Evolutionary conservation across 2,888 invertebrate genomes (phyloP).

Genomic region (Drosophila paracracens): DNA sequence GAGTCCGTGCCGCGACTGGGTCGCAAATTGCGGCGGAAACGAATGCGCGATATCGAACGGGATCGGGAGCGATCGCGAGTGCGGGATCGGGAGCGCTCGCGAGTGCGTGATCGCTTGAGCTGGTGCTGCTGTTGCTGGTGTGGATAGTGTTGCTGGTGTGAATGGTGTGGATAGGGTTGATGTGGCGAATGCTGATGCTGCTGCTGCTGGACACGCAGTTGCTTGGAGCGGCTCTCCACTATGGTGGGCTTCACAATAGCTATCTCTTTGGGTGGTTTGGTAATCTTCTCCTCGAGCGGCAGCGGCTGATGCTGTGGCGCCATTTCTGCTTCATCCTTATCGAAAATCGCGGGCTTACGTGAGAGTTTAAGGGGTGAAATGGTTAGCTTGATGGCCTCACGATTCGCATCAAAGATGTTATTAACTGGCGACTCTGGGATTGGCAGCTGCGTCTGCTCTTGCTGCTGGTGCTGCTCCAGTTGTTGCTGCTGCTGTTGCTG

Average conservation of each 20-base stretch:
- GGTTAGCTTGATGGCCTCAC: slow-evolving; percentile 83
- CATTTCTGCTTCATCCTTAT: slow-evolving; percentile 58
- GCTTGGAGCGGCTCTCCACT: slow-evolving; percentile 71
- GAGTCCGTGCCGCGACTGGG: slow-evolving; percentile 45
- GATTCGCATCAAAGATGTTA: slow-evolving; percentile 83
- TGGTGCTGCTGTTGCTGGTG: slow-evolving; percentile 12
- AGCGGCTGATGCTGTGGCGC: slow-evolving; percentile 29
- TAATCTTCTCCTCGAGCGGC: slow-evolving; percentile 66
- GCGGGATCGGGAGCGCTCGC: slow-evolving; percentile 50
- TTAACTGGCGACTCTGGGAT: slow-evolving; percentile 56
- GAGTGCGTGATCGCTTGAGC: slow-evolving; percentile 42
- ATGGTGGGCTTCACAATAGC: slow-evolving; percentile 83
- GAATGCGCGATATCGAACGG: slow-evolving; percentile 54
- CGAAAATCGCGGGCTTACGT: slow-evolving; percentile 76
- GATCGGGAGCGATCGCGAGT: slow-evolving; percentile 50
- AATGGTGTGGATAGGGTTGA: slow-evolving; percentile 1
- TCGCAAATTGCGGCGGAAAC: slow-evolving; percentile 51
- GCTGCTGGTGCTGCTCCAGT: slow-evolving; percentile 13
- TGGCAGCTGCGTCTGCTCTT: slow-evolving; percentile 8
- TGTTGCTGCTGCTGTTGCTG: slow-evolving; percentile 11
- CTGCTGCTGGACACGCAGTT: slow-evolving; percentile 5
- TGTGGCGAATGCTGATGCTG: slow-evolving; percentile 16
- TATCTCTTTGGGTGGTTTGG: slow-evolving; percentile 80
- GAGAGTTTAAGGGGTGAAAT: slow-evolving; percentile 82
- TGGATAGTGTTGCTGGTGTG: slow-evolving; percentile 13